Conservation (phyloP, 2,113 vertebrate species). For the Garra rufa region DNA sequence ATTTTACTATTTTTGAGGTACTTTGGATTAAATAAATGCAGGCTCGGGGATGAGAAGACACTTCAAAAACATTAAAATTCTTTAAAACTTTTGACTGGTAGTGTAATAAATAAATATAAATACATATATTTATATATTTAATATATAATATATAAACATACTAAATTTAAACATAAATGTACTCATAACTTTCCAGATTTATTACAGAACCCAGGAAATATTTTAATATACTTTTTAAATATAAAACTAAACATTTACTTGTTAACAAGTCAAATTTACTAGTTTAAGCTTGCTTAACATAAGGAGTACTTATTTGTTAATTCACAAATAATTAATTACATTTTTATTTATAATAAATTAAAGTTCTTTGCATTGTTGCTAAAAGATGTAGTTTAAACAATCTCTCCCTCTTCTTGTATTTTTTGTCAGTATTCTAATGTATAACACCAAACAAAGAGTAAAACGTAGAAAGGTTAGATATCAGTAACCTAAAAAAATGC, state of each 20-base stretch:
- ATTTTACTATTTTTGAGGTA: too few species aligned
- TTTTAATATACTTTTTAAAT: background rate
- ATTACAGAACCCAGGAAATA: background rate
- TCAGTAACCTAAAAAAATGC: background rate
- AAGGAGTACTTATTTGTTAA: background rate
- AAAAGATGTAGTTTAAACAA: background rate
- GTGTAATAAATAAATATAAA: too few species aligned
- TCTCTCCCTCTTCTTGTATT: background rate
- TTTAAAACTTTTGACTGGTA: too few species aligned
- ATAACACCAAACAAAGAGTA: background rate
- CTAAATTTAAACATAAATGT: background rate
- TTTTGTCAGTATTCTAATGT: background rate
- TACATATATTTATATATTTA: too few species aligned
- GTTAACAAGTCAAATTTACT: background rate
- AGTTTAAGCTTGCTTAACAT: background rate
- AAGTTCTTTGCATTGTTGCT: background rate
- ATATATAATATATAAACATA: too few species aligned
- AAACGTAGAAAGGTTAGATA: background rate
- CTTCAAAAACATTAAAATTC: too few species aligned
- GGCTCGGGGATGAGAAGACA: too few species aligned
- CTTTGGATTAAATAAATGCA: too few species aligned
- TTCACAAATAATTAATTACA: background rate
- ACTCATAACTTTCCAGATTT: background rate
- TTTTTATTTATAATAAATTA: background rate
- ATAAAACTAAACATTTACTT: background rate